Conservation (phyloP, 2,113 vertebrate species). For the Ciconia stormi region DNA sequence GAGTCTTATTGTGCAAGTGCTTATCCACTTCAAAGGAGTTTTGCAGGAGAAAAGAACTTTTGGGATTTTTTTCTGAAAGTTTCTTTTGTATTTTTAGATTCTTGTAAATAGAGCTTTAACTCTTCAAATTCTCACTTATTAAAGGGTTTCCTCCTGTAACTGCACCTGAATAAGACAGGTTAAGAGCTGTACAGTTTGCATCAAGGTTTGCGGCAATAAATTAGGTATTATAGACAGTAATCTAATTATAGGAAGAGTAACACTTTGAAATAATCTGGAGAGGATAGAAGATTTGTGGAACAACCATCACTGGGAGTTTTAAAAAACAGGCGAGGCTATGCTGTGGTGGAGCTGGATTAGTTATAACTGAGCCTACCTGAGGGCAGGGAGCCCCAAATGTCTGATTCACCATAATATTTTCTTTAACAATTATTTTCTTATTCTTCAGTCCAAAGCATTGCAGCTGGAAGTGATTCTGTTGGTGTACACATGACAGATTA, state of each 20-base stretch:
- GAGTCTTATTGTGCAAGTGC: neutral
- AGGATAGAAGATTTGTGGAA: neutral
- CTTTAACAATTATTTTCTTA: neutral
- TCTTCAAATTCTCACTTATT: neutral
- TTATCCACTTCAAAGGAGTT: neutral
- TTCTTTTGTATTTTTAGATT: neutral
- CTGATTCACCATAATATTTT: neutral
- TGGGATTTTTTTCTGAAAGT: neutral
- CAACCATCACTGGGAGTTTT: neutral
- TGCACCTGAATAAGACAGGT: neutral
- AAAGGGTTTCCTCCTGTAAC: neutral
- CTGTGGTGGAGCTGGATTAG: neutral
- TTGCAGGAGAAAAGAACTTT: neutral
- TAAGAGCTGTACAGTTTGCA: neutral
- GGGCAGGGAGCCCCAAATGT: neutral
- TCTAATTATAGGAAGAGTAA: neutral
- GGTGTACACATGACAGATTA: neutral
- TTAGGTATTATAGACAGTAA: neutral
- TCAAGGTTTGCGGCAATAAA: neutral
- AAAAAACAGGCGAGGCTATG: neutral
- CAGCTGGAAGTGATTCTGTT: neutral
- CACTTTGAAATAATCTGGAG: neutral
- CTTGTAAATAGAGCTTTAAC: neutral
- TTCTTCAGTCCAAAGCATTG: neutral
- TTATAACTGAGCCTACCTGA: neutral